Evolutionary conservation across 2,113 vertebrate genomes (phyloP), one percentile per base, ranked within the genome.

Genomic region (Scomber scombrus): DNA sequence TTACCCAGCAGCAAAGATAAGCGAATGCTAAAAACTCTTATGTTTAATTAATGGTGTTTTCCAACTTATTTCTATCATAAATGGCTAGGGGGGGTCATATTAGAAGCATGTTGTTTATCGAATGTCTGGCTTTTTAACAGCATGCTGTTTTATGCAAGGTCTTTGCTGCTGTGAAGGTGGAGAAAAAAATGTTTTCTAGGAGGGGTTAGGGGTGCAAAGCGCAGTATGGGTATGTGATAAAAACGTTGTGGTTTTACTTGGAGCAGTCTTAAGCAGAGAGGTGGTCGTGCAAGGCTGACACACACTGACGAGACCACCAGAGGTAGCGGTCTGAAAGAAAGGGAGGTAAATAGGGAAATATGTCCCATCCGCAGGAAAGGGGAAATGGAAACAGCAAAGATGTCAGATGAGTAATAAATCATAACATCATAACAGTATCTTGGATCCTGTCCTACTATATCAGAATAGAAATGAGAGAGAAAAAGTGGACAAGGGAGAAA

Each of bases 41-140:
- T 87, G 85, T 85, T 86, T 89, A 91, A 88, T 93, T 90, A 91
- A 91, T 71, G 66, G 2, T 86, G 78, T 90, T 89, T 89, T 90
- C 73, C 80, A 71, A 40, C 72, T 78, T 85, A 89, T 83, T 90
- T 89, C 71, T 85, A 80, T 57, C 68, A 71, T 82, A 87, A 85
- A 89, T 78, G 66, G 66, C 85, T 71, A 1, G 1, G 57, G 75
- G 57, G 75, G 66, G 12, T 29, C 21, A 54, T 81, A 86, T 78
- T 78, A 68, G 75, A 49, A 61, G 58, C 68, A 21, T 78, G 85
- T 77, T 91, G 72, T 91, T 91, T 82, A 79, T 79, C 23, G 15
- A 66, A 76, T 31, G 82, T 81, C 89, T 91, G 78, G 76, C 56
- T 76, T 89, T 85, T 88, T 75, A 63, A 34, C 68, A 15, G 67